Conservation (phyloP, 2,113 vertebrate species). For the Platichthys flesus region DNA sequence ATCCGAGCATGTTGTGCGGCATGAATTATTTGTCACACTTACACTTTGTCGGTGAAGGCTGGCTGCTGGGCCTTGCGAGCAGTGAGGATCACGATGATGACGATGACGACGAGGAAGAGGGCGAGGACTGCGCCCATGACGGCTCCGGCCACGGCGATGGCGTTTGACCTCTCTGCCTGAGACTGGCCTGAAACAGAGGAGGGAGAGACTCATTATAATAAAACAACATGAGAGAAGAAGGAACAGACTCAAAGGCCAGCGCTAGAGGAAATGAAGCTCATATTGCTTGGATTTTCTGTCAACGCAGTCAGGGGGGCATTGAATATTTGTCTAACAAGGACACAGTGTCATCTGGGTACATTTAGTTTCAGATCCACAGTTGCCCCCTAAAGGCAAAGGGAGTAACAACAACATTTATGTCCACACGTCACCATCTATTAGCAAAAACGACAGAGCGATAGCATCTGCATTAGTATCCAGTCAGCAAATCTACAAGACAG, state of each 20-base stretch:
- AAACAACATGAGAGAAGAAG: not conserved
- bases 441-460: not conserved
- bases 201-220: constrained; percentile 17
- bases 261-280: not conserved
- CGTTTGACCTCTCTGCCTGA: constrained; percentile 85
- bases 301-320: not conserved
- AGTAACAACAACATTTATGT: not conserved
- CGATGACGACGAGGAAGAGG: constrained; percentile 91
- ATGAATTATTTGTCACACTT: constrained; percentile 70
- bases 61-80: constrained; percentile 81
- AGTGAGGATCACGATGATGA: constrained; percentile 89
- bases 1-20: constrained; percentile 36
- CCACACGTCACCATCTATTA: not conserved
- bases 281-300: not conserved
- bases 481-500: not conserved
- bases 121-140: constrained; percentile 93
- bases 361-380: not conserved
- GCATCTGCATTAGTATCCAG: not conserved
- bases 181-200: constrained; percentile 78
- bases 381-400: not conserved
- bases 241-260: not conserved
- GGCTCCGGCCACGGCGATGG: constrained; percentile 90
- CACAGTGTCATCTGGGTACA: not conserved
- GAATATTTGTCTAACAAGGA: not conserved
- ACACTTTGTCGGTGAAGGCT: constrained; percentile 82